Evolutionary conservation across 2,888 invertebrate genomes (phyloP), one percentile per base, ranked within the genome.

Genomic region (Eupsilia transversa): DNA sequence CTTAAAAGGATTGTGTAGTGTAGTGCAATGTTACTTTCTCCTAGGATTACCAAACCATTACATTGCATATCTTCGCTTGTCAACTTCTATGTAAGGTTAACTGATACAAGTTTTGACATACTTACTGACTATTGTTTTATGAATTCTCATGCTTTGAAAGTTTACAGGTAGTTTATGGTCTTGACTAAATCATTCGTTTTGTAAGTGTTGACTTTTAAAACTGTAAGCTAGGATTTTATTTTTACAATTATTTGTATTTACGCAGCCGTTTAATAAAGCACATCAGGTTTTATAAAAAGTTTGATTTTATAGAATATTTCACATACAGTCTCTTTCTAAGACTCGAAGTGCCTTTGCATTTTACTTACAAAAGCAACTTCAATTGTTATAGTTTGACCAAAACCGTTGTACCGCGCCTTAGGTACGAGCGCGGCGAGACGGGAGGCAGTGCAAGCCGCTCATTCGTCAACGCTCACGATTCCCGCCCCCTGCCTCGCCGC

Each of bases 1-100:
- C 82, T 77, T 79, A 82, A 75, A 88, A 79, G 88, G 84, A 74
- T 35, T 72, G 66, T 71, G 38, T 60, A 59, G 66, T 71, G 38
- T 60, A 59, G n/a, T 79, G 66, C 74, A 79, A 66, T 73, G 65
- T 63, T 66, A 73, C 87, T 87, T 88, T 88, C 87, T 80, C 83
- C 73, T 73, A 74, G 70, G 67, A 80, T 88, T 79, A 85, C 72
- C 35, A 70, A 85, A 88, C 77, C 75, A 72, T 83, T 86, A 83
- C 75, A 72, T 74, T 69, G 85, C 74, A 76, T 84, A 75, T 86
- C 72, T 84, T 76, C 9, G 60, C 30, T 77, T 46, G 57, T 74
- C 67, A 61, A 60, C 65, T 65, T n/a, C 65, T 52, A 84, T 72
- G 49, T 77, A 72, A 72, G 60, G 74, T 64, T 56, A 80, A 57